Percentiles rank a stretch among this genome's conserved stretches.
Conservation (phyloP, 2,797 vertebrate genomes). For the Acipenser oxyrinchus region DNA sequence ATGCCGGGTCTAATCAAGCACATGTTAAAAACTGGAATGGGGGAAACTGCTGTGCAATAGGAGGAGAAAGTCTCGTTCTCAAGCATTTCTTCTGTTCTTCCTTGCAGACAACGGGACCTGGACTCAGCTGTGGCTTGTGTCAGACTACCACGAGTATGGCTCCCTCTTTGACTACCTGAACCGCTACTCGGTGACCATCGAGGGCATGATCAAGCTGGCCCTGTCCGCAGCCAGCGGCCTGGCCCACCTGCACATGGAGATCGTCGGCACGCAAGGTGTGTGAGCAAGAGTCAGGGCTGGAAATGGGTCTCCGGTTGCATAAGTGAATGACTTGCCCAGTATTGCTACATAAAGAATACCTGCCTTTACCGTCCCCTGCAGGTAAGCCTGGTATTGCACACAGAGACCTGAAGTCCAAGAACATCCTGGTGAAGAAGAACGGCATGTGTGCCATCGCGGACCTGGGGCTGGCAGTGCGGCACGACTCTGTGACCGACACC, state of each 20-base stretch:
- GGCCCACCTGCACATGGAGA: slow-evolving; percentile 98
- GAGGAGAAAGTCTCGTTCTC: background rate
- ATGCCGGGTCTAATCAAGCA: background rate
- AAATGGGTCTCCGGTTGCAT: background rate
- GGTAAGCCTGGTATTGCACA: slow-evolving; percentile 97
- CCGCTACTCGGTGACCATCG: slow-evolving; percentile 87
- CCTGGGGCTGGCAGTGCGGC: slow-evolving; percentile 90
- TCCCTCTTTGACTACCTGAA: slow-evolving; percentile 96
- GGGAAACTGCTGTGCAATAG: background rate
- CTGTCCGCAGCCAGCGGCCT: slow-evolving; percentile 89
- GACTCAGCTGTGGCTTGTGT: slow-evolving; percentile 97
- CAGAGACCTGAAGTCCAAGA: slow-evolving; percentile 95
- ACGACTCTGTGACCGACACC: slow-evolving; percentile 89
- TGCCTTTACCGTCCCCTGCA: slow-evolving; percentile 32
- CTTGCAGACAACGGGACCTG: slow-evolving; percentile 90
- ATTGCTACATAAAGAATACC: background rate
- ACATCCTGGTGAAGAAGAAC: slow-evolving; percentile 96
- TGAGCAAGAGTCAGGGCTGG: background rate
- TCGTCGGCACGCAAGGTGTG: slow-evolving; percentile 92
- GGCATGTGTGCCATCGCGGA: slow-evolving; percentile 93
- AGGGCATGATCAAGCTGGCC: slow-evolving; percentile 94
- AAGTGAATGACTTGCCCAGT: background rate
- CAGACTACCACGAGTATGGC: slow-evolving; percentile 93
- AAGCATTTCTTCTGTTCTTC: slow-evolving; percentile 20
- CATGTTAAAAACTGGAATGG: background rate